Evolutionary conservation across 2,113 vertebrate genomes (phyloP), one percentile per base, ranked within the genome.

Genomic region (Anoura caudifer): DNA sequence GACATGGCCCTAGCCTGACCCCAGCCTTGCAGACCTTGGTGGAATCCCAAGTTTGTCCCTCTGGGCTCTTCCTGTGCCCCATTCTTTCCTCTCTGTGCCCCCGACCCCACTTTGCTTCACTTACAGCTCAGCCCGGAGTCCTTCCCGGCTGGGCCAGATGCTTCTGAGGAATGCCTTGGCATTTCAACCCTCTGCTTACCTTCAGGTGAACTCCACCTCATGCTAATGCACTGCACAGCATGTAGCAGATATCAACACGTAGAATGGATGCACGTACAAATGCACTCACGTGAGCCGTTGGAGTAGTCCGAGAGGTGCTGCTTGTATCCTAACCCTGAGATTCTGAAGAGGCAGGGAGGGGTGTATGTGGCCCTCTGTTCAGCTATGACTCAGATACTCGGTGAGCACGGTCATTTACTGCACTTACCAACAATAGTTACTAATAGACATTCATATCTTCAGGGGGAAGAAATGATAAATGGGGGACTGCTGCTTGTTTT

Each of bases 201-300:
- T 61, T n/a, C 36, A 10, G 20, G 33, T 13, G 22, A 43, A 3
- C 41, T 41, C 59, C 28, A 31, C 17, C 22, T 41, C 72, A 1
- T 22, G 41, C 41, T 6, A 1, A 45, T 9, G 5, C 15, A 17
- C 41, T 0, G 14, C 41, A 38, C 31, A 20, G 91, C 72, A 28
- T 8, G 0, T 52, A 50, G 19, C 47, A 19, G 56, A 28, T 6
- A 6, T 12, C 3, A 0, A 0, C 4, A 3, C 7, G 43, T 12
- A 13, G 65, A 19, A 5, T 6, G 15, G 26, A 10, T 24, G 36
- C 0, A 0, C 2, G 47, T 8, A 4, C 24, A 12, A 1, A 12
- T 13, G 15, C 24, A 1, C 16, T 17, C 20, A 17, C 10, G 31
- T 22, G 2, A 10, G 24, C 45, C 0, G 0, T 4, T 4, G 19